A percentile compares a stretch with the other conserved stretches of the same genome.
Conservation (phyloP, 2,113 vertebrate genomes). For the Lagopus muta region DNA sequence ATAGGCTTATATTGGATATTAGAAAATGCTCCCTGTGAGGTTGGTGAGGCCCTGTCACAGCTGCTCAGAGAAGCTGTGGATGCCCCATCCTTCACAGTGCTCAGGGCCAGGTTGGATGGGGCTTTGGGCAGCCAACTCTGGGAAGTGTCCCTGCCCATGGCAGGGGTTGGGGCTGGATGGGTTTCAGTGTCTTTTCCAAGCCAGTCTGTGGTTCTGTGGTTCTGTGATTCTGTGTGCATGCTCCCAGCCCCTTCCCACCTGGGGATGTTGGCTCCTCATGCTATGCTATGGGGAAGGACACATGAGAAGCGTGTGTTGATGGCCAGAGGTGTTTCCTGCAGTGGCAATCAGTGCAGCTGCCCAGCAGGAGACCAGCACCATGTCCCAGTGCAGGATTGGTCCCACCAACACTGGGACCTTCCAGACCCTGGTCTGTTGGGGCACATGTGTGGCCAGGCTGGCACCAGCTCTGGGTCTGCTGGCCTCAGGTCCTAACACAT, state of each 20-base stretch:
- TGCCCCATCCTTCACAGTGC: background rate
- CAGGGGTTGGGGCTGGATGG: background rate
- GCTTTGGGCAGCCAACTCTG: background rate
- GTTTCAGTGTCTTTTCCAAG: background rate
- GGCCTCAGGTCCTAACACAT: fast-evolving
- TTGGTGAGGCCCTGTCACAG: background rate
- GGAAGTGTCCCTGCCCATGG: background rate
- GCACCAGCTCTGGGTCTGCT: background rate
- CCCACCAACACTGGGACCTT: background rate
- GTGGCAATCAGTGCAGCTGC: background rate
- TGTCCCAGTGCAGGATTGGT: background rate
- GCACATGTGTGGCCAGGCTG: background rate
- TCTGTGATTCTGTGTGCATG: background rate
- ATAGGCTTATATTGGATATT: background rate
- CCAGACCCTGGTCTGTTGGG: background rate
- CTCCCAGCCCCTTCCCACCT: background rate
- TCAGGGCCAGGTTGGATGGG: background rate
- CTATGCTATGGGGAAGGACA: background rate
- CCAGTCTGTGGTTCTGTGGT: background rate
- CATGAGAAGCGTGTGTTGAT: background rate
- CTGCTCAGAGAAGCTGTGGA: background rate
- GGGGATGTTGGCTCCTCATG: background rate
- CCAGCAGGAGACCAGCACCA: background rate
- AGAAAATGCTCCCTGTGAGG: background rate
- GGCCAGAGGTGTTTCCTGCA: background rate